Percentiles rank a stretch among this genome's conserved stretches.
Conservation (phyloP, 2,113 vertebrate genomes). For the Sprattus sprattus region DNA sequence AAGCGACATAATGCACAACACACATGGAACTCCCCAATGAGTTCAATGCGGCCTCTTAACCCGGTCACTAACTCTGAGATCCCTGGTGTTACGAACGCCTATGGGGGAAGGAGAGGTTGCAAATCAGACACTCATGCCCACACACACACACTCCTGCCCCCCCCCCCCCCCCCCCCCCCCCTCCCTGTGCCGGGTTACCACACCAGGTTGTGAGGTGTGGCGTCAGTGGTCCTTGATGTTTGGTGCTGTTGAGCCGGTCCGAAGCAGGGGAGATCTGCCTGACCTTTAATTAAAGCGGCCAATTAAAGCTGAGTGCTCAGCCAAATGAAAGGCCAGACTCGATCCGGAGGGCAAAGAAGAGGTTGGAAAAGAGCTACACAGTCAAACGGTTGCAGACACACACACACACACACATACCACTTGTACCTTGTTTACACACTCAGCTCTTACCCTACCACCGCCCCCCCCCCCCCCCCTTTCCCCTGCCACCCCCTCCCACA, state of each 20-base stretch:
- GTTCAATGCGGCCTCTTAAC: not conserved
- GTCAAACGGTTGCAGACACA: slow-evolving; percentile 17
- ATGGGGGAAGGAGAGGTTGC: not conserved
- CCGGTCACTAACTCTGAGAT: not conserved
- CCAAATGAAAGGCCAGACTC: slow-evolving; percentile 19
- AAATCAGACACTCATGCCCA: not conserved
- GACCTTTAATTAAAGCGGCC: slow-evolving; percentile 22
- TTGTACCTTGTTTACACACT: slow-evolving; percentile 4
- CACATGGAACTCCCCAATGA: not conserved
- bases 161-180: not conserved
- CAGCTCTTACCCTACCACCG: not conserved
- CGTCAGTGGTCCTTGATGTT: not conserved
- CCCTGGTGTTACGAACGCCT: not conserved
- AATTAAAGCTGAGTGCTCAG: slow-evolving; percentile 5
- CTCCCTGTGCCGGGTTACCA: not conserved
- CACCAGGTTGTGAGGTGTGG: not conserved
- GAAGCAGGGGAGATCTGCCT: not conserved
- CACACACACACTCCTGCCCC: not conserved
- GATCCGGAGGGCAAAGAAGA: not conserved
- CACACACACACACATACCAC: slow-evolving; percentile 2
- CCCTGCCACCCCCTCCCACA: not conserved
- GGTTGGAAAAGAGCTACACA: not conserved
- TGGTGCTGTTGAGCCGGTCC: not conserved
- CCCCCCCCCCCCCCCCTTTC: no score
- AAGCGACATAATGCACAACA: not conserved